Percentiles rank a stretch among this genome's conserved stretches.
phyloP scores from a whole-genome alignment of 2,113 vertebrate genomes.

The Otolemur garnettii region DNA sequence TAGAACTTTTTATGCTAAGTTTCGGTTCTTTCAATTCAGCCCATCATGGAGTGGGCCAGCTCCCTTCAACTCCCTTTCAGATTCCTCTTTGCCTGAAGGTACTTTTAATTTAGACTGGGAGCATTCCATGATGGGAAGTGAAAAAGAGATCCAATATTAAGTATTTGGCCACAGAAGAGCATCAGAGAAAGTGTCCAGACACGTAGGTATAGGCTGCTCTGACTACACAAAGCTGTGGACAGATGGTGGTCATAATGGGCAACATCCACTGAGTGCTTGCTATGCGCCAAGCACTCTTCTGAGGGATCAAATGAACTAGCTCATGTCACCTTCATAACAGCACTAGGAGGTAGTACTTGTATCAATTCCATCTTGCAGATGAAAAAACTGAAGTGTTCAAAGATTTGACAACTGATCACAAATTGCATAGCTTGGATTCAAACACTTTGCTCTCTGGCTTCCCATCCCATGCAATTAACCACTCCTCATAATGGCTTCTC shows the following conservation, averaged over 20 bases:
- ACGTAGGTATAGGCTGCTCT: not conserved
- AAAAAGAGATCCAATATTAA: not conserved
- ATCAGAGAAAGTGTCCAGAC: not conserved
- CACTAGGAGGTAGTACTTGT: not conserved
- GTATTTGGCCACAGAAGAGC: not conserved
- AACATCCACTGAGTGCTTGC: not conserved
- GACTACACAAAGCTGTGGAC: fast-evolving
- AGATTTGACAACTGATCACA: not conserved
- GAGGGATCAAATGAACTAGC: not conserved
- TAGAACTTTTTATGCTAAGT: not conserved
- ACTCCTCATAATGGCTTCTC: not conserved
- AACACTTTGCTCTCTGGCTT: not conserved
- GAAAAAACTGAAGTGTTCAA: not conserved
- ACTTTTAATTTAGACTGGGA: not conserved
- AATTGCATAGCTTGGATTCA: not conserved
- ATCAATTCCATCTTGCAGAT: too few species aligned
- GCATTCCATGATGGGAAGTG: not conserved
- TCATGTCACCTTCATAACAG: not conserved
- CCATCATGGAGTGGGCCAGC: not conserved
- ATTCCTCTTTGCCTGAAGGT: not conserved
- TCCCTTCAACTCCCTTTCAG: not conserved
- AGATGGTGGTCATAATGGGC: not conserved
- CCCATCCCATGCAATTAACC: not conserved
- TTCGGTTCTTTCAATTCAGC: not conserved
- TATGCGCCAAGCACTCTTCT: not conserved